A percentile compares a stretch with the other conserved stretches of the same genome.
Conservation (phyloP, 2,113 vertebrate species). For the Oryzias woworae region DNA sequence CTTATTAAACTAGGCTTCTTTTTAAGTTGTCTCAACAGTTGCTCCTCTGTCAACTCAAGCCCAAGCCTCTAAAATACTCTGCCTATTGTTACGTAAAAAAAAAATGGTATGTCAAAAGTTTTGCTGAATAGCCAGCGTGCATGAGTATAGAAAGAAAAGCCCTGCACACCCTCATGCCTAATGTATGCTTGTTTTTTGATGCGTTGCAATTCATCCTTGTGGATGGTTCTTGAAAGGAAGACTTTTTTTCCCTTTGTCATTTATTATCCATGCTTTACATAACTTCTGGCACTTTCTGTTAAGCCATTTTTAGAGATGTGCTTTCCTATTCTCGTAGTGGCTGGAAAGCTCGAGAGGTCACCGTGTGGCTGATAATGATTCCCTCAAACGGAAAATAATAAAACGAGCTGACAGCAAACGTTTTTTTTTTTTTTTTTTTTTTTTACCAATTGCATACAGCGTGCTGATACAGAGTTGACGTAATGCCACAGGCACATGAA, state of each 20-base stretch:
- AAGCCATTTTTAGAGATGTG: slow-evolving; percentile 50
- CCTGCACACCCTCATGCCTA: slow-evolving; percentile 59
- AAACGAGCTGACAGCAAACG: slow-evolving; percentile 40
- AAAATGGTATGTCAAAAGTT: slow-evolving; percentile 38
- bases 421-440: not conserved
- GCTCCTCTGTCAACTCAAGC: slow-evolving; percentile 67
- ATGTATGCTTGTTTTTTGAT: slow-evolving; percentile 77
- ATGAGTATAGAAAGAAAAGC: slow-evolving; percentile 31
- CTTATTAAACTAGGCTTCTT: slow-evolving; percentile 69
- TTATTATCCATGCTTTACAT: slow-evolving; percentile 72
- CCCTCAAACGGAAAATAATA: slow-evolving; percentile 45
- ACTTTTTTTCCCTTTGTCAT: slow-evolving; percentile 52
- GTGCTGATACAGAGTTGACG: slow-evolving; percentile 19
- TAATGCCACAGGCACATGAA: slow-evolving; percentile 37
- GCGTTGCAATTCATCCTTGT: slow-evolving; percentile 69
- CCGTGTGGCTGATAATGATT: slow-evolving; percentile 30
- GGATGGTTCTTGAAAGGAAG: slow-evolving; percentile 64
- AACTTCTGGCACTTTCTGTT: slow-evolving; percentile 68
- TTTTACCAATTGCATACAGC: not conserved
- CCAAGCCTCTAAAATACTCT: slow-evolving; percentile 44
- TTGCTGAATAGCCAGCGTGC: slow-evolving; percentile 39
- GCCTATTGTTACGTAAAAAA: slow-evolving; percentile 49
- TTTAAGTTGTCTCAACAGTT: slow-evolving; percentile 59
- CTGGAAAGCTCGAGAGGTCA: slow-evolving; percentile 39
- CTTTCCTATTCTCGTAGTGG: slow-evolving; percentile 53